These are phyloP conservation scores for Myiotriccus ornatus DNA, from an alignment of 2,797 vertebrate species.

Conservation along the genomic window DNA sequence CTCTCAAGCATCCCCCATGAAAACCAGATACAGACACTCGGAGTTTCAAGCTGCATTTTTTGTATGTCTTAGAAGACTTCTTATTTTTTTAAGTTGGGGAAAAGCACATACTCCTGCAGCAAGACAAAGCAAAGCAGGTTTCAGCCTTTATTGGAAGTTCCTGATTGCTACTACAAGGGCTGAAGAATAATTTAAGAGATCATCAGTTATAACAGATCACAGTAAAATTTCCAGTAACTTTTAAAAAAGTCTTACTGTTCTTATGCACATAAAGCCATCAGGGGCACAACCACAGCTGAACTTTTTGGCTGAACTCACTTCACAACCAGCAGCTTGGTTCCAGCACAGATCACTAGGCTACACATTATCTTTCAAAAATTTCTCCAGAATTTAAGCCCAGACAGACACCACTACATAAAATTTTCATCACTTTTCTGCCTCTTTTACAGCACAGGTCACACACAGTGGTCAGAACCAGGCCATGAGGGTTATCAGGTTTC, in stretches of 20 bases:
- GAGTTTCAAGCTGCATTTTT: neutral
- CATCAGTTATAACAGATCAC: constrained; percentile 27
- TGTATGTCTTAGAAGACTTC: neutral
- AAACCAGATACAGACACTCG: neutral
- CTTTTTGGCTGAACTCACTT: neutral
- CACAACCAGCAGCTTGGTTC: neutral
- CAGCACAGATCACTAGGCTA: neutral
- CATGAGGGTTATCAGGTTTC: neutral
- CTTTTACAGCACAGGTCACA: neutral
- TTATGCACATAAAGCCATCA: neutral
- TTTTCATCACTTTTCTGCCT: neutral
- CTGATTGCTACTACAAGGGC: neutral
- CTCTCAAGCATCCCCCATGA: constrained; percentile 33
- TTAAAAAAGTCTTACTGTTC: neutral
- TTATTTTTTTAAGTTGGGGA: neutral
- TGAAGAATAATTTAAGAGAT: constrained; percentile 42
- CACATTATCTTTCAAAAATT: neutral
- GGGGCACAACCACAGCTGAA: neutral
- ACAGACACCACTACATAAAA: neutral
- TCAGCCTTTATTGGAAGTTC: neutral
- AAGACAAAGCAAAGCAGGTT: neutral
- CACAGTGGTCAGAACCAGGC: fast-evolving
- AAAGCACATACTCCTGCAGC: neutral
- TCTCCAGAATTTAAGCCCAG: neutral
- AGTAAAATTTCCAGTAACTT: neutral